Evolutionary conservation across 2,888 invertebrate species (phyloP).

Genomic region (Cecidostiba fungosa): DNA sequence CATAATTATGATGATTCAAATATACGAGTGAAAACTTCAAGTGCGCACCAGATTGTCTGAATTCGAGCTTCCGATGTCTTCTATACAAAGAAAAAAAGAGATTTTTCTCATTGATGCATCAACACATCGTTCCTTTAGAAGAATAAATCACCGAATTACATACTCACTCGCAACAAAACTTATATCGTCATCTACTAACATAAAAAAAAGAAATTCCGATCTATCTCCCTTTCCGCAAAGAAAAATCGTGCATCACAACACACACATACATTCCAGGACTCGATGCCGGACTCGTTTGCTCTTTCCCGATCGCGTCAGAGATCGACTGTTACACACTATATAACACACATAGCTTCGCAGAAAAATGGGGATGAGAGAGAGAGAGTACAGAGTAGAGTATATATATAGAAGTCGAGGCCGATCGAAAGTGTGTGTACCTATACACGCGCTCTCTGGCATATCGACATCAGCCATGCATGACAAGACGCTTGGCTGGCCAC

Average conservation of each 20-base stretch:
- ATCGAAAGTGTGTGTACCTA: not conserved
- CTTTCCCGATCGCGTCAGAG: constrained; percentile 15
- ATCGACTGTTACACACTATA: not conserved
- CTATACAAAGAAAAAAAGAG: no score
- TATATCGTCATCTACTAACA: not conserved
- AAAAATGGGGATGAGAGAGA: not conserved
- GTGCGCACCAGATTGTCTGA: no score
- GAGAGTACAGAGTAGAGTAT: not conserved
- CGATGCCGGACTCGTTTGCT: constrained; percentile 44
- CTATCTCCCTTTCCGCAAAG: not conserved
- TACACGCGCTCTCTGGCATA: constrained; percentile 66
- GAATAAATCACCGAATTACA: not conserved
- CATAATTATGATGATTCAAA: no score
- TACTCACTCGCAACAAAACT: not conserved
- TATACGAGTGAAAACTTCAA: no score
- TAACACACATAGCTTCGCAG: not conserved
- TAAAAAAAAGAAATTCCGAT: not conserved
- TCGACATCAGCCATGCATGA: constrained; percentile 78
- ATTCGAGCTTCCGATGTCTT: no score
- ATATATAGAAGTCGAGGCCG: not conserved
- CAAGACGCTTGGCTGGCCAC: constrained; percentile 78
- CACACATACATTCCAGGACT: not conserved
- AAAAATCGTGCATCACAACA: constrained; percentile 22
- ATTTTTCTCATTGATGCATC: no score
- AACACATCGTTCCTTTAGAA: no score